phyloP scores from a whole-genome alignment of 2,797 vertebrate genomes.

The Helicolenus hilgendorfi region DNA sequence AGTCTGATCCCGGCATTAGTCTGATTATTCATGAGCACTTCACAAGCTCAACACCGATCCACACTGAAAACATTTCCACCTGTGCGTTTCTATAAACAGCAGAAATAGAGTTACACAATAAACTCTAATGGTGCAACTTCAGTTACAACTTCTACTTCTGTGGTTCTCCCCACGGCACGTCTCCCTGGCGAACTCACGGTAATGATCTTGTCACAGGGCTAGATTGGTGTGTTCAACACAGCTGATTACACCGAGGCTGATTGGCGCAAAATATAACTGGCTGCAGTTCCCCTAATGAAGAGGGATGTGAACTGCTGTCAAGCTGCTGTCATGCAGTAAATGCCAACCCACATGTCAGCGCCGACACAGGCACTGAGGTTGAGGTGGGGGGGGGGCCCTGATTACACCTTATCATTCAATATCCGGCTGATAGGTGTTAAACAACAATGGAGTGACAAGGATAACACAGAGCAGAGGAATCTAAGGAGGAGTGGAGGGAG shows the following conservation, averaged over 20 bases:
- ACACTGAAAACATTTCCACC: neutral
- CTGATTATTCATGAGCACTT: slow-evolving; percentile 5
- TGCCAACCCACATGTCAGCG: slow-evolving; percentile 53
- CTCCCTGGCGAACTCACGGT: slow-evolving; percentile 55
- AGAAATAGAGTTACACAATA: neutral
- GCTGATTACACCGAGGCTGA: slow-evolving; percentile 68
- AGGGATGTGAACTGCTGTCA: slow-evolving; percentile 74
- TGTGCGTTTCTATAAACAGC: slow-evolving; percentile 27
- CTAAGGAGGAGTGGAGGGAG: neutral
- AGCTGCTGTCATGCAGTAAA: slow-evolving; percentile 67
- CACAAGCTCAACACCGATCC: neutral
- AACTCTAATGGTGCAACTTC: slow-evolving; percentile 10
- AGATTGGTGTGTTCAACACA: slow-evolving; percentile 74
- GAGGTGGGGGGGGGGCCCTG: slow-evolving; percentile 17
- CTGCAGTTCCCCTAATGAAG: slow-evolving; percentile 80
- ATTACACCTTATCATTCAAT: slow-evolving; percentile 59
- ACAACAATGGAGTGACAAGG: slow-evolving; percentile 27
- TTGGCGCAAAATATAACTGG: slow-evolving; percentile 78
- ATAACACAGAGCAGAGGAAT: neutral
- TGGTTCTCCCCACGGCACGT: slow-evolving; percentile 8
- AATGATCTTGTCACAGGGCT: slow-evolving; percentile 86
- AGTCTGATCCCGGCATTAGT: too few relatives aligned
- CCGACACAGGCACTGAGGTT: slow-evolving; percentile 41
- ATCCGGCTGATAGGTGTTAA: slow-evolving; percentile 36
- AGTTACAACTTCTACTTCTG: slow-evolving; percentile 13